Evolutionary conservation across 2,113 vertebrate species (phyloP).

Genomic region (Hippolais icterina): DNA sequence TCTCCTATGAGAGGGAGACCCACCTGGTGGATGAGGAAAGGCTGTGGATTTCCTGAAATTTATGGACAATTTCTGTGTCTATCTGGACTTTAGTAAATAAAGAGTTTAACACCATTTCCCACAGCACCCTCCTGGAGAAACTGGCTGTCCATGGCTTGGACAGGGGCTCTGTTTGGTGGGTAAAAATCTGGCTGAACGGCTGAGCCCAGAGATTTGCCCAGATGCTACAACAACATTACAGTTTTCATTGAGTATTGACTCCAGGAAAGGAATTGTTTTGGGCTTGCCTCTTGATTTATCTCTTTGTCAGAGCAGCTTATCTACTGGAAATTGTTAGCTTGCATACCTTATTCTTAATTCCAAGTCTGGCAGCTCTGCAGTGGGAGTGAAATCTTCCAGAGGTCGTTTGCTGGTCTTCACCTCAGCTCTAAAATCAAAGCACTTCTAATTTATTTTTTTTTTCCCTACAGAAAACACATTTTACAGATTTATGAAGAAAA

Average conservation of each 20-base stretch:
- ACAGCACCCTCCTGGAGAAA: neutral
- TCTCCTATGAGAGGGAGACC: neutral
- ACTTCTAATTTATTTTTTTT: neutral
- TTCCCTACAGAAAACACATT: neutral
- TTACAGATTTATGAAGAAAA: neutral
- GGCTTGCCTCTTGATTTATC: neutral
- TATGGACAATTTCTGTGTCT: neutral
- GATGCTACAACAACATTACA: neutral
- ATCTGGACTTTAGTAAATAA: fast-evolving
- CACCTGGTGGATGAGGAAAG: neutral
- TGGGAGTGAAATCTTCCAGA: neutral
- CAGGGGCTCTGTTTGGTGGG: too few species aligned
- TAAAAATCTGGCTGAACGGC: neutral
- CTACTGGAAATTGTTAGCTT: neutral
- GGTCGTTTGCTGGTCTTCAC: neutral
- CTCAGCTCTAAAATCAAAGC: neutral
- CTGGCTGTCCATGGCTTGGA: neutral
- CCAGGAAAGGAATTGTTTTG: neutral
- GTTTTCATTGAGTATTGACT: neutral
- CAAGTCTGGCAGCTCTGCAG: neutral
- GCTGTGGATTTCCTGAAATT: neutral
- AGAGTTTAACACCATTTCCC: neutral
- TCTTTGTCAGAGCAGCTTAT: neutral
- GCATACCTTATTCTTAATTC: neutral
- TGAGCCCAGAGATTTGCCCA: neutral